phyloP scores from a whole-genome alignment of 2,113 vertebrate genomes.

The Ivindomyrus marchei region DNA sequence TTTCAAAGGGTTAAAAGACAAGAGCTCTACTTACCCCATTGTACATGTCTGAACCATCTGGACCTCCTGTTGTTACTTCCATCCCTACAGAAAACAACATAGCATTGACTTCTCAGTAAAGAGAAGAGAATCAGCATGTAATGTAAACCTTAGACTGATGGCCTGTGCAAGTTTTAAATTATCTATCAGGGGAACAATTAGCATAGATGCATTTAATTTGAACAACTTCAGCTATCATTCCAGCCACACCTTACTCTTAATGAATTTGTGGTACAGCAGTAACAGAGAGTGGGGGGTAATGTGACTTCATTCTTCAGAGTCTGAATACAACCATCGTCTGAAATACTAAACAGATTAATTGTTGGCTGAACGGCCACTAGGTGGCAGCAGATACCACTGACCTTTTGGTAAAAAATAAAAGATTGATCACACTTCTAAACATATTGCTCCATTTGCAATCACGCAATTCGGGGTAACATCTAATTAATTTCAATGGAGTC shows the following conservation, averaged over 20 bases:
- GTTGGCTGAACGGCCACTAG: not conserved
- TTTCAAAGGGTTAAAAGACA: not conserved
- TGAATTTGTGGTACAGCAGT: not conserved
- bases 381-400: slow-evolving; percentile 7
- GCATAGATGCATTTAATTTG: not conserved
- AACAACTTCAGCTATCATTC: not conserved
- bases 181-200: not conserved
- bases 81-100: not conserved
- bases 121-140: not conserved
- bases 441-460: not conserved
- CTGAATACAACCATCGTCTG: not conserved
- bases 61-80: not conserved
- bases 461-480: not conserved
- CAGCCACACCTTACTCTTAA: not conserved
- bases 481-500: not conserved
- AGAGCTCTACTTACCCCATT: not conserved
- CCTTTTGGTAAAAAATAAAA: not conserved
- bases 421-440: not conserved
- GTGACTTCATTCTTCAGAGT: not conserved
- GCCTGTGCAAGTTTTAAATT: not conserved
- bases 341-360: not conserved
- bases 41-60: not conserved
- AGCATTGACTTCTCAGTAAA: not conserved
- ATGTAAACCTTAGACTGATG: not conserved
- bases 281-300: not conserved